Percentiles rank a stretch among this genome's conserved stretches.
phyloP scores from a whole-genome alignment of 2,797 vertebrate genomes.

The Rachycentron canadum region DNA sequence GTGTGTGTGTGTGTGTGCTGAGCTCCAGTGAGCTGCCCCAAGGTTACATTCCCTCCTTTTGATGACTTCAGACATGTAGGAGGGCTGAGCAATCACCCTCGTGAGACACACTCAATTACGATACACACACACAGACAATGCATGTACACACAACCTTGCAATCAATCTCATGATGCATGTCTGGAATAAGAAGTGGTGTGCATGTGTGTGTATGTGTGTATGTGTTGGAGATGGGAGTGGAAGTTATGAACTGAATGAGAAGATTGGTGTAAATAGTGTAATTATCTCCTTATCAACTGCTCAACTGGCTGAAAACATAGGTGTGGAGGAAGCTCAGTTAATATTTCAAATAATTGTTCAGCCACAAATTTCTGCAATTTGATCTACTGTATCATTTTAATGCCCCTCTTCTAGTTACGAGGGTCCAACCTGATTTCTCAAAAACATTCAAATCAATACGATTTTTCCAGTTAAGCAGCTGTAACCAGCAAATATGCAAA shows the following conservation, averaged over 20 bases:
- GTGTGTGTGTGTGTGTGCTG: constrained; percentile 23
- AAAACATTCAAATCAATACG: background rate
- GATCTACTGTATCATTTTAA: background rate
- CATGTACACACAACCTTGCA: constrained; percentile 26
- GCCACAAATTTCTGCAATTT: background rate
- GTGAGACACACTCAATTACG: constrained; percentile 70
- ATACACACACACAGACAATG: constrained; percentile 3
- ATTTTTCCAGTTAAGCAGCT: background rate
- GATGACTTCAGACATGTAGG: constrained; percentile 79
- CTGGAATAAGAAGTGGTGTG: constrained; percentile 64
- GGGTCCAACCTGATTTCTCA: background rate
- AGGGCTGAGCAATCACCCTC: constrained; percentile 74
- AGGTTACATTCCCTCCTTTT: constrained; percentile 78
- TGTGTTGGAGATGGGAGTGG: background rate
- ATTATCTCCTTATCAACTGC: background rate
- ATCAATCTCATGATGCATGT: constrained; percentile 70
- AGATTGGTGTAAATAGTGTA: background rate
- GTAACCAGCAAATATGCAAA: background rate
- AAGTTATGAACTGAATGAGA: constrained; percentile 32
- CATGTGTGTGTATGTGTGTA: constrained; percentile 28
- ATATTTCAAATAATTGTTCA: too few relatives aligned
- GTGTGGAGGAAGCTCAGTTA: background rate
- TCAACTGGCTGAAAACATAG: background rate
- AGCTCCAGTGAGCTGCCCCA: constrained; percentile 61
- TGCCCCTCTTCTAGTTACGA: background rate